Evolutionary conservation across 2,113 vertebrate species (phyloP).

Genomic region (Chamaetylas fuelleborni): DNA sequence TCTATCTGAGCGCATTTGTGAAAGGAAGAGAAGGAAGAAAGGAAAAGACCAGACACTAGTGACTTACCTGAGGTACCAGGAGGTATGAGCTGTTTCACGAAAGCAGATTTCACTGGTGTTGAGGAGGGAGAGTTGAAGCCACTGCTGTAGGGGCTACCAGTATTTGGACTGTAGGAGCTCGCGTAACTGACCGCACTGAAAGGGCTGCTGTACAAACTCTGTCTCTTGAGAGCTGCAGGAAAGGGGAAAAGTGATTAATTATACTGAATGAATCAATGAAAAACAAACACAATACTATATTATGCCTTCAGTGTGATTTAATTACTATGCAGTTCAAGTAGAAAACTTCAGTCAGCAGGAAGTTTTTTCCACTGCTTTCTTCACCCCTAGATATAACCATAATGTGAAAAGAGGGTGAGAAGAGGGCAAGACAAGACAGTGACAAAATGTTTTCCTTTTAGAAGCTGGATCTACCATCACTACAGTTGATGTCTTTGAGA

Average conservation of each 20-base stretch:
- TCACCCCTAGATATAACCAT: background rate
- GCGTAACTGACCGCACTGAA: conserved; percentile 82
- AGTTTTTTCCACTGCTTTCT: background rate
- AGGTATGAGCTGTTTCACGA: conserved; percentile 89
- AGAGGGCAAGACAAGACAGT: background rate
- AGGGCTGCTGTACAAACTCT: conserved; percentile 89
- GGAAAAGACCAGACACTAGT: background rate
- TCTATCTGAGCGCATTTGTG: background rate
- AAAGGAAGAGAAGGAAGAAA: background rate
- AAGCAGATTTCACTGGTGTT: conserved; percentile 87
- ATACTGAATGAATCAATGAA: background rate
- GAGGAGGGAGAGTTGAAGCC: conserved; percentile 95
- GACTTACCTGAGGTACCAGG: conserved; percentile 84
- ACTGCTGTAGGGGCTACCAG: conserved; percentile 92
- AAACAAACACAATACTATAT: background rate
- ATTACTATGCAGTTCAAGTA: background rate
- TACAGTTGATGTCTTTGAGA: background rate
- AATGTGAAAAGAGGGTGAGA: background rate
- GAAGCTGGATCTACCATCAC: background rate
- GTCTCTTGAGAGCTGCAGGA: conserved; percentile 85
- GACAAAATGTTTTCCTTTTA: background rate
- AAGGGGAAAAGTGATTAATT: background rate
- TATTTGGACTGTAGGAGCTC: conserved; percentile 88
- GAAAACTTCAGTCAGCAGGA: background rate
- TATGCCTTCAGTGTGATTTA: background rate